Evolutionary conservation across 2,797 vertebrate species (phyloP).

Genomic region (Malacoraja senta): DNA sequence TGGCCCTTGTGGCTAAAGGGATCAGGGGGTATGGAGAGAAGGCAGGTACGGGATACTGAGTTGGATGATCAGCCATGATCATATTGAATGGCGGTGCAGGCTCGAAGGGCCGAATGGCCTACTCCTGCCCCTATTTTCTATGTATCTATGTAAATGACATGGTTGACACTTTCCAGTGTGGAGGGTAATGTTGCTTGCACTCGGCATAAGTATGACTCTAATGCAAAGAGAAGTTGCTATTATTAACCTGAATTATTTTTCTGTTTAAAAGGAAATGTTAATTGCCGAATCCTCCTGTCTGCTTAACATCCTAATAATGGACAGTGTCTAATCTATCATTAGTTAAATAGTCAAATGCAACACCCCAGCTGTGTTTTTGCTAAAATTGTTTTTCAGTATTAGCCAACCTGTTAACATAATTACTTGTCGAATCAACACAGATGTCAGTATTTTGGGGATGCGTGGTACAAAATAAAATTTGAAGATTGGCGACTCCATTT

Average conservation of each 20-base stretch:
- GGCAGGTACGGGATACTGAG: no score
- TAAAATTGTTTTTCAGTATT: slow-evolving; percentile 29
- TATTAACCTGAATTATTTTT: background rate
- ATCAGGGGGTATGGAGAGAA: no score
- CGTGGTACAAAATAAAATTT: background rate
- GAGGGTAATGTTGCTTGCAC: background rate
- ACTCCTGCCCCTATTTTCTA: no score
- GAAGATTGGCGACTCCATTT: background rate
- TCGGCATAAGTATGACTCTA: background rate
- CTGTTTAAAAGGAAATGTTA: background rate
- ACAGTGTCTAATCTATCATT: slow-evolving; percentile 14
- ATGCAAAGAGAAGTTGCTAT: background rate
- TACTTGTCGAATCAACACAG: slow-evolving; percentile 29
- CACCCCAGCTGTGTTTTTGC: slow-evolving; percentile 13
- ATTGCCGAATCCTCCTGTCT: background rate
- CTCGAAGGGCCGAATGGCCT: no score
- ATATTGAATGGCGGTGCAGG: no score
- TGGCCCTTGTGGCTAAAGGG: no score
- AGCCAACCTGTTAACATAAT: slow-evolving; percentile 34
- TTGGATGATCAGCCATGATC: no score
- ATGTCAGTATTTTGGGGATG: background rate
- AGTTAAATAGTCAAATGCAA: slow-evolving; percentile 5
- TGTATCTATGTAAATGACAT: no score
- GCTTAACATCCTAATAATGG: background rate
- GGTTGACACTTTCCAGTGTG: background rate